Conservation (phyloP, 2,888 invertebrate species). For the Epinotia brunnichana region DNA sequence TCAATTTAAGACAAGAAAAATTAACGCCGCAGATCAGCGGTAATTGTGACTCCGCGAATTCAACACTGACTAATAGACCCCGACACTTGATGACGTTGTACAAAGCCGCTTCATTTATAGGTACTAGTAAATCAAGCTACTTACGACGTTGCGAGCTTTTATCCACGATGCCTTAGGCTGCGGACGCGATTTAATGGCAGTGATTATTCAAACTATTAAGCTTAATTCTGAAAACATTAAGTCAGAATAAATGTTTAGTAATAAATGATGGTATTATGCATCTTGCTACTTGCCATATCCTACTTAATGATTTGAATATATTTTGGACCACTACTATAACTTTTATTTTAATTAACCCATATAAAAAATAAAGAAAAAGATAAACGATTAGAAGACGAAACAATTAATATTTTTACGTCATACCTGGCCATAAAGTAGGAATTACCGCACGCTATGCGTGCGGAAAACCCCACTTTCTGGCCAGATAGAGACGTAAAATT, state of each 20-base stretch:
- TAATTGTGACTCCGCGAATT: slow-evolving; percentile 4
- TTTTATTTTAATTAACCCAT: too few relatives aligned
- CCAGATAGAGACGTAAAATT: too few relatives aligned
- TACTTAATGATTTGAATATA: too few relatives aligned
- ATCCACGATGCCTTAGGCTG: background rate
- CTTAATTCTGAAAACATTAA: slow-evolving; percentile 17
- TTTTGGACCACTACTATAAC: too few relatives aligned
- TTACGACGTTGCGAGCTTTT: slow-evolving; percentile 1
- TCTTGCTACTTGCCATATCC: too few relatives aligned
- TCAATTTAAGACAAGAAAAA: background rate
- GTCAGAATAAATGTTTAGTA: background rate
- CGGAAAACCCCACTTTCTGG: too few relatives aligned
- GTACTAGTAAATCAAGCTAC: background rate
- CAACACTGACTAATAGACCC: slow-evolving; percentile 18
- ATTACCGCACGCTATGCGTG: too few relatives aligned
- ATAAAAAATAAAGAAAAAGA: too few relatives aligned
- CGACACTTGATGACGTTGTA: slow-evolving; percentile 1
- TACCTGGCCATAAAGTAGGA: too few relatives aligned
- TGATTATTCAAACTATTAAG: slow-evolving; percentile 24
- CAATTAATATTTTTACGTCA: too few relatives aligned
- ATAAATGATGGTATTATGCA: background rate
- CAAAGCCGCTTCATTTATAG: background rate
- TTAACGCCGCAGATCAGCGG: background rate
- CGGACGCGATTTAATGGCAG: slow-evolving; percentile 8
- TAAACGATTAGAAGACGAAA: too few relatives aligned